phyloP scores from a whole-genome alignment of 37 sponge, comb jelly and placozoan species.

The Axinella damicornis region DNA sequence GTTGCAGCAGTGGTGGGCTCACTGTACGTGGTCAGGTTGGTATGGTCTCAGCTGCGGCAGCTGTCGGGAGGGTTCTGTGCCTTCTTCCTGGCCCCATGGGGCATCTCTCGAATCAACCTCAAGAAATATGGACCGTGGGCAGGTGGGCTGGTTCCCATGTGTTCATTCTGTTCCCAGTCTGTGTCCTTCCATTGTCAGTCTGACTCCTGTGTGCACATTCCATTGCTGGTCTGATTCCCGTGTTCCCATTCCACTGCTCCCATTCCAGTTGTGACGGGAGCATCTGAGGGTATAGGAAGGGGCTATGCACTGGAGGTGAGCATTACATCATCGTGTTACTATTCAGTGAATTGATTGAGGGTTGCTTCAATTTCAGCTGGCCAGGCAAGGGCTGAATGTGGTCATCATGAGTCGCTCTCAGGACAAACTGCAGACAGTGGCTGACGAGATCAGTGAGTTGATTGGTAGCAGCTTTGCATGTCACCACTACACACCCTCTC shows the following conservation, averaged over 20 bases:
- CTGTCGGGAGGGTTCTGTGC: conserved; percentile 24
- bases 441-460: conserved; percentile 44
- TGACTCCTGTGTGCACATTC: too few relatives aligned
- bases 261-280: conserved; percentile 59
- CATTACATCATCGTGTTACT: background rate
- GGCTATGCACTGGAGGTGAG: conserved; percentile 67
- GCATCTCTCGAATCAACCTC: conserved; percentile 45
- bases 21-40: background rate
- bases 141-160: conserved; percentile 18
- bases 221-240: too few relatives aligned
- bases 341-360: too few relatives aligned
- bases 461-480: too few relatives aligned
- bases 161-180: too few relatives aligned
- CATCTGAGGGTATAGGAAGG: conserved; percentile 75
- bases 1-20: conserved; percentile 30
- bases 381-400: conserved; percentile 61
- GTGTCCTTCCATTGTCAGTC: too few relatives aligned
- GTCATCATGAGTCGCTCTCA: conserved; percentile 52
- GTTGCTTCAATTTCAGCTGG: conserved; percentile 29
- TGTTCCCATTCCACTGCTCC: background rate
- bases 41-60: background rate
- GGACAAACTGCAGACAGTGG: conserved; percentile 50
- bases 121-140: conserved; percentile 81
- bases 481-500: too few relatives aligned
- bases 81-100: conserved; percentile 47